phyloP scores from a whole-genome alignment of 1,140 invertebrate species.

The Bemisia tabaci region DNA sequence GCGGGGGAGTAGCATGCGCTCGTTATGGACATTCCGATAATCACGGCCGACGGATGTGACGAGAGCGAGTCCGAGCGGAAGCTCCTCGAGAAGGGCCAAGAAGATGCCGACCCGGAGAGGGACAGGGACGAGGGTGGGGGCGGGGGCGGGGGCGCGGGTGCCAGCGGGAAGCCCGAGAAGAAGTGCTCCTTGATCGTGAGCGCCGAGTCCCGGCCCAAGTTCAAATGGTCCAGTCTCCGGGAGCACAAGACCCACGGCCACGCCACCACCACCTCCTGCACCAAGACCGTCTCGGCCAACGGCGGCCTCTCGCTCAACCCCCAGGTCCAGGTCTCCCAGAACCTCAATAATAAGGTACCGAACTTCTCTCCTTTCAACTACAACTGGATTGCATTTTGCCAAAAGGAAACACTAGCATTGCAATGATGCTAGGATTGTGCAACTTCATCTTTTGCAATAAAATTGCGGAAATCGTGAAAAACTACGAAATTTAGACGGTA shows the following conservation, averaged over 20 bases:
- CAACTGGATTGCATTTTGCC: too few species aligned
- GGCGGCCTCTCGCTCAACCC: neutral
- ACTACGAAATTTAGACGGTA: too few species aligned
- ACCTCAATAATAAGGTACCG: too few species aligned
- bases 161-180: neutral
- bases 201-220: neutral
- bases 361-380: too few species aligned
- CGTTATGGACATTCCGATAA: slow-evolving; percentile 21
- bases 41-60: slow-evolving; percentile 16
- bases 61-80: slow-evolving; percentile 9
- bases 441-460: too few species aligned
- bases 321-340: too few species aligned
- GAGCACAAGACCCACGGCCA: neutral
- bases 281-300: neutral
- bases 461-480: too few species aligned
- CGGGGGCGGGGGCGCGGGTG: too few species aligned
- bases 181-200: neutral
- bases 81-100: neutral
- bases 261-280: neutral
- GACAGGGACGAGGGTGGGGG: neutral
- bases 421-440: too few species aligned
- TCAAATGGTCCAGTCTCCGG: slow-evolving; percentile 2
- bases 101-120: neutral
- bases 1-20: neutral
- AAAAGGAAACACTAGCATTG: too few species aligned